Evolutionary conservation across 2,888 invertebrate species (phyloP), one percentile per base, ranked within the genome.

Genomic region (Cotesia congregata): DNA sequence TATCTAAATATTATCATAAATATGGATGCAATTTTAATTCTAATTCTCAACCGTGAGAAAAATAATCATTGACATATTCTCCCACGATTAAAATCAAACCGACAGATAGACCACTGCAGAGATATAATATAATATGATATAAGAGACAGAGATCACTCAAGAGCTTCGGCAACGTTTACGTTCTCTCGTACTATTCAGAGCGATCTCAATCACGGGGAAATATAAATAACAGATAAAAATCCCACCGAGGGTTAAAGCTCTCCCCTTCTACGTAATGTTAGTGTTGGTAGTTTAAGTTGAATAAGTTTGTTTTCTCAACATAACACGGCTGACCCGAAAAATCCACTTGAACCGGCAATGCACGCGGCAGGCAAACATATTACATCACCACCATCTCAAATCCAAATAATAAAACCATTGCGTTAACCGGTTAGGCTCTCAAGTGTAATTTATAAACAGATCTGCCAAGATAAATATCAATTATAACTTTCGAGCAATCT

Each of bases 251-350:
- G 65, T 60, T 38, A 73, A 72, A 75, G 75, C 40, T 61, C 50
- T 65, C 17, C 72, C 40, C 72, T 50, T 2, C 30, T 30, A 30
- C 30, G 30, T 30, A 30, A 30, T 30, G 30, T 30, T 30, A 41
- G 17, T 71, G 59, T 75, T 67, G 59, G 41, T 38, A 30, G 30
- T 30, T 30, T 30, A 30, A 30, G 64, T n/a, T 65, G 81, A 77
- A 81, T 82, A 77, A 81, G 86, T 88, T 88, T 88, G 86, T 89
- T 89, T 88, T 88, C 86, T 85, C 86, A 87, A 83, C 81, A 83
- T 86, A 87, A 83, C 81, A 83, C 82, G 83, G 81, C 83, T 80
- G 79, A 82, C 81, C 81, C 72, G 79, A 79, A 75, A 82, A 83
- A 84, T 83, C 85, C 88, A 86, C 86, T 88, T 83, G 83, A 85